A percentile compares a stretch with the other conserved stretches of the same genome.
Evolutionary conservation across 1,140 invertebrate genomes (phyloP).

Genomic region (Lasaia peninsularis): DNA sequence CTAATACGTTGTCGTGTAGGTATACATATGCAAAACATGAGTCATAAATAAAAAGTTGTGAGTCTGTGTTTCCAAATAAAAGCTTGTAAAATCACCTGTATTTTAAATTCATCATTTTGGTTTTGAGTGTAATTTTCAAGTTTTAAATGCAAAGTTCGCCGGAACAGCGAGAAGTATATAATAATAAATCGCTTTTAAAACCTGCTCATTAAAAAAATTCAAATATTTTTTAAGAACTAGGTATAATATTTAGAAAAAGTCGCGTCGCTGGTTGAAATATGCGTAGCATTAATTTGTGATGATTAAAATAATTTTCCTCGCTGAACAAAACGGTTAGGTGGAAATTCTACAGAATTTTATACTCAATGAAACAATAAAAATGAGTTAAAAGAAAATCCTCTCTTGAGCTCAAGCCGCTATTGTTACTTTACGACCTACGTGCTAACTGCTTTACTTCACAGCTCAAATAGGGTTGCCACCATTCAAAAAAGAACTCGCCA

Average conservation of each 20-base stretch:
- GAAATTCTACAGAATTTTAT: conserved; percentile 2
- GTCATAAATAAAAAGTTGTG: no score
- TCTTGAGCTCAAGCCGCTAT: conserved; percentile 6
- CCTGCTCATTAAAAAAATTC: no score
- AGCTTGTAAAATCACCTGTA: no score
- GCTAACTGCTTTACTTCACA: conserved; percentile 3
- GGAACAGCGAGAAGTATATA: no score
- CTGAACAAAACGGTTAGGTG: conserved; percentile 1
- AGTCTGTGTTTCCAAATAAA: no score
- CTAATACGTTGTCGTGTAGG: no score
- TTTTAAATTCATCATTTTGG: no score
- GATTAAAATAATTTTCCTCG: conserved; percentile 10
- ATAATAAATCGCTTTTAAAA: no score
- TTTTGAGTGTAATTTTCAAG: no score
- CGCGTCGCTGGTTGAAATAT: background rate
- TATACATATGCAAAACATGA: no score
- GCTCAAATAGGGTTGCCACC: background rate
- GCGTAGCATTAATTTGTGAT: conserved; percentile 1
- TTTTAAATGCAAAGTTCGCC: no score
- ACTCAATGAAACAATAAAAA: conserved; percentile 8
- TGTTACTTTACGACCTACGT: conserved; percentile 1
- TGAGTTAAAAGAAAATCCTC: conserved; percentile 9
- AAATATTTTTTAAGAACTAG: no score
- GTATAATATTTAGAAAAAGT: background rate
- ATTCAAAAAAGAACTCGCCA: background rate